Evolutionary conservation across 2,113 vertebrate genomes (phyloP).

Genomic region (Cynopterus brachyotis): DNA sequence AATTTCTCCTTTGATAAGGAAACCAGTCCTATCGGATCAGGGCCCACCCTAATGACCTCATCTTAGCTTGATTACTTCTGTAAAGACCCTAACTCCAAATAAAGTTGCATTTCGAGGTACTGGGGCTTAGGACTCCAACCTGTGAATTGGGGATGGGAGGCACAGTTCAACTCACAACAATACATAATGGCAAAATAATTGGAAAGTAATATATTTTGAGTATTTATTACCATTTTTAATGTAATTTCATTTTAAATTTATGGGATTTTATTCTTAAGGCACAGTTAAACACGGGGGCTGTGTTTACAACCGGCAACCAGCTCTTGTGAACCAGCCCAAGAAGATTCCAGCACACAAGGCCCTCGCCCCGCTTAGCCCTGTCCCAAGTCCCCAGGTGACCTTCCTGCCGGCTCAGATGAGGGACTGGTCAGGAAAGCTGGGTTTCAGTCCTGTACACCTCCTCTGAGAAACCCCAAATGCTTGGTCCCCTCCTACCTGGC

Average conservation of each 20-base stretch:
- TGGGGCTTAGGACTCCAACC: not conserved
- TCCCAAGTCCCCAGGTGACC: not conserved
- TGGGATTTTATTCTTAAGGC: not conserved
- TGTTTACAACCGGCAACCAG: not conserved
- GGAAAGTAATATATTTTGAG: not conserved
- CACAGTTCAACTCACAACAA: not conserved
- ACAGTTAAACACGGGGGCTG: not conserved
- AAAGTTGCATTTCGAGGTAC: too few relatives aligned
- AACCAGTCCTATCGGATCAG: not conserved
- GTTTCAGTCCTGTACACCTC: fast-evolving
- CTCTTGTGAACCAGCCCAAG: not conserved
- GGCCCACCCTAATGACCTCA: not conserved
- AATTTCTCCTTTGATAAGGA: not conserved
- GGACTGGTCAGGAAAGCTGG: not conserved
- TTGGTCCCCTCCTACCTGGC: not conserved
- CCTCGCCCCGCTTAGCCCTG: not conserved
- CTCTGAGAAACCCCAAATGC: not conserved
- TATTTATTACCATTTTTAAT: not conserved
- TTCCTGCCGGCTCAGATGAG: not conserved
- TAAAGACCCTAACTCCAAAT: not conserved
- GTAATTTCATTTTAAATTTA: not conserved
- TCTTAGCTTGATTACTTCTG: not conserved
- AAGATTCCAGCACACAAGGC: fast-evolving
- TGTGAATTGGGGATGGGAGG: too few relatives aligned
- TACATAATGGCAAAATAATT: not conserved